Evolutionary conservation across 1,140 invertebrate genomes (phyloP).

Genomic region (Apis florea): DNA sequence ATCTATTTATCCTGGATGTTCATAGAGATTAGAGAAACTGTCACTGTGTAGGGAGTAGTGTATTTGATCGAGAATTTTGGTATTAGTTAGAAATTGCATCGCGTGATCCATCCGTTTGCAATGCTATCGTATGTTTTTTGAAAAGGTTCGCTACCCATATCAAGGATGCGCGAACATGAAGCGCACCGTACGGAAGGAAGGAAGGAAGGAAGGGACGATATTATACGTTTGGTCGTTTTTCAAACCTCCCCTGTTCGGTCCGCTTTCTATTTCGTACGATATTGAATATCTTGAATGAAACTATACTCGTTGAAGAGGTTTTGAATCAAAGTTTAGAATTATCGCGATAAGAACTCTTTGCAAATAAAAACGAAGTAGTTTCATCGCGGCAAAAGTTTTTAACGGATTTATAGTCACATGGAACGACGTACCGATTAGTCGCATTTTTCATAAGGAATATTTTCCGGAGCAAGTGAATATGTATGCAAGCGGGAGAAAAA

Average conservation of each 20-base stretch:
- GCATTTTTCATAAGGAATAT: not conserved
- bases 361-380: slow-evolving; percentile 13
- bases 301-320: not conserved
- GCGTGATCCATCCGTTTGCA: not conserved
- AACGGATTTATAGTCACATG: slow-evolving; percentile 4
- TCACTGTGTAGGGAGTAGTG: no score
- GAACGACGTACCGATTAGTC: slow-evolving; percentile 4
- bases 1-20: no score
- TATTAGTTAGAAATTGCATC: not conserved
- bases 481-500: not conserved
- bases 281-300: slow-evolving; percentile 11
- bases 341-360: not conserved
- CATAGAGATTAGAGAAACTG: not conserved
- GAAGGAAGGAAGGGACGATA: not conserved
- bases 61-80: not conserved
- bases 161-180: not conserved
- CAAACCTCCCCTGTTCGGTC: not conserved
- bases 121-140: not conserved
- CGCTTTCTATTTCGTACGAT: slow-evolving; percentile 5
- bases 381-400: not conserved
- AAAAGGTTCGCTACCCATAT: not conserved
- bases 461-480: not conserved
- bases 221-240: not conserved
- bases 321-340: not conserved
- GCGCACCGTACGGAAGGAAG: not conserved